Evolutionary conservation across 2,888 invertebrate genomes (phyloP).

Genomic region (Euplagia quadripunctaria): DNA sequence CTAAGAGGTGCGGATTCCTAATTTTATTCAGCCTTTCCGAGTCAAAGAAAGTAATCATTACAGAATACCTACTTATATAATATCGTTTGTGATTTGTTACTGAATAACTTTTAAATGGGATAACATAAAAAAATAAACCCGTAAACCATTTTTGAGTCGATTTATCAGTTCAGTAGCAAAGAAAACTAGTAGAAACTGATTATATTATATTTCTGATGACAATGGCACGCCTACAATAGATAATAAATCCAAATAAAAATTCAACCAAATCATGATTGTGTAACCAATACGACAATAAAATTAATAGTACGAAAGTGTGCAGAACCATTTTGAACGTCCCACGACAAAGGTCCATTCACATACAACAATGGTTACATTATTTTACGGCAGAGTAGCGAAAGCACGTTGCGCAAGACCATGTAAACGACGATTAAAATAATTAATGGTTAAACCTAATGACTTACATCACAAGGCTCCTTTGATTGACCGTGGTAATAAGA

Average conservation of each 20-base stretch:
- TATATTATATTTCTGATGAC: slow-evolving; percentile 30
- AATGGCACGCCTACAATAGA: slow-evolving; percentile 30
- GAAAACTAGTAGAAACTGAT: slow-evolving; percentile 19
- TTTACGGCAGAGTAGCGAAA: slow-evolving; percentile 77
- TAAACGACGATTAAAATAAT: slow-evolving; percentile 83
- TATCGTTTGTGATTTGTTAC: slow-evolving; percentile 1
- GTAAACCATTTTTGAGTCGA: background rate
- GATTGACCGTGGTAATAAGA: slow-evolving; percentile 61
- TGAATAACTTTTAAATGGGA: background rate
- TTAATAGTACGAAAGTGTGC: slow-evolving; percentile 68
- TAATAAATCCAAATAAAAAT: slow-evolving; percentile 51
- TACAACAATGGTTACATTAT: slow-evolving; percentile 81
- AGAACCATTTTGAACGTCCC: slow-evolving; percentile 65
- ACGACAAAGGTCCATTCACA: slow-evolving; percentile 79
- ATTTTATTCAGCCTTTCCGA: background rate
- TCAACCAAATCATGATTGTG: slow-evolving; percentile 45
- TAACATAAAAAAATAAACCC: slow-evolving; percentile 7
- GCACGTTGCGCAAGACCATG: slow-evolving; percentile 75
- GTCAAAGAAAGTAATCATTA: background rate
- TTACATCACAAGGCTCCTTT: slow-evolving; percentile 71
- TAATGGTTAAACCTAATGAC: slow-evolving; percentile 79
- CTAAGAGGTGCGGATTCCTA: background rate
- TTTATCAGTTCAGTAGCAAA: slow-evolving; percentile 10
- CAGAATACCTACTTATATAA: slow-evolving; percentile 1
- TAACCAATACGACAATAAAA: slow-evolving; percentile 58